Base-by-base conservation (phyloP, 2,797 vertebrate species). In the Remorina albescens region DNA sequence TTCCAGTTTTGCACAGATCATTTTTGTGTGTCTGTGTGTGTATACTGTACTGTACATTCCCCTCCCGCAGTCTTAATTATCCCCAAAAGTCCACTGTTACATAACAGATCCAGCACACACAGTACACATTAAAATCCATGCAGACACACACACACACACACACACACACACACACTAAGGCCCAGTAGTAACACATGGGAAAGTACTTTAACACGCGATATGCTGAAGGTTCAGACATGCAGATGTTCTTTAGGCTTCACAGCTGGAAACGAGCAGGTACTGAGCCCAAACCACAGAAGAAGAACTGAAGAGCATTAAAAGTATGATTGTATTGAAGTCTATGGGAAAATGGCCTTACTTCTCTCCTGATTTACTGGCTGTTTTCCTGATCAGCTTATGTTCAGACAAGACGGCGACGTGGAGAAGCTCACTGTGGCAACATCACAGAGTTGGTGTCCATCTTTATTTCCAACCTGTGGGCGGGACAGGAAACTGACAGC, bases 11-110 rank as follows among this genome's bases (percentile, higher is more conserved):
- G 57, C 37, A 55, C 6, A 18, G 8, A 47, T 67, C 4, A 11
- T 32, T 63, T 62, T 59, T 61, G 30, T 39, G 42, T 68, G 59
- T 44, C 21, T 51, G 18, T 65, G 34, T 54, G 57, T 71, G 34
- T 56, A 25, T 21, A 16, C 28, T 61, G 37, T 26, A 50, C 68
- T 76, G 69, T 74, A 73, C 67, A 81, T 74, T 74, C 65, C 73
- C 72, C 67, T 54, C 55, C 61, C 65, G 60, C 80, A 28, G 71
- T 69, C 15, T 64, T 60, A 72, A 82, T 86, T 82, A 81, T 81
- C 37, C 74, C 63, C 63, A 19, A 60, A 51, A 61, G 60, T 50
- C 30, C 9, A 39, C 39, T 25, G 50, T 82, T 81, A 75, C 54
- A 51, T 67, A 85, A 78, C 47, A 42, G 21, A 25, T 36, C 47